Base-by-base conservation (phyloP, 2,797 vertebrate species). In the Galago senegalensis region DNA sequence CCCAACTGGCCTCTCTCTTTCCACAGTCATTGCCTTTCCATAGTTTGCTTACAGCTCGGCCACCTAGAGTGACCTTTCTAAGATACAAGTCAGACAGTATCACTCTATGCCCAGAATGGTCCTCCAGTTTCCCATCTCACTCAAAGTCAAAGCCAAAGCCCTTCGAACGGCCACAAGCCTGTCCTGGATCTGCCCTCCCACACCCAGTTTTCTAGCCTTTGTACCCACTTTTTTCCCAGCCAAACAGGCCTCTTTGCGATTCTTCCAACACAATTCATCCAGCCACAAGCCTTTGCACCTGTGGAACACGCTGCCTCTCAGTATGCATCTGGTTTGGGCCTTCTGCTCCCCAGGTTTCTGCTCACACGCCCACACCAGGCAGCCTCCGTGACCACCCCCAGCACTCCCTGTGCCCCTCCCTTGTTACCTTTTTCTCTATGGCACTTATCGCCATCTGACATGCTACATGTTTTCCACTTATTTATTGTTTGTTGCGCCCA, bases 401-500 rank as follows among this genome's bases (percentile, higher is more conserved):
- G 10, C 2, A 40, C 5, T 27, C 4, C 56, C 84, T 46, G 34
- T 37, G n/a, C 12, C 18, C 31, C 56, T 34, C 69, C 46, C 29
- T n/a, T 93, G 80, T 21, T 56, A 2, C 37, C 23, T 34, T 65
- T 80, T 89, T n/a, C 75, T 82, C 60, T 16, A 17, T 2, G 27
- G n/a, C 61, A 85, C 34, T 60, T 61, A 43, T 0, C 1, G 8
- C 37, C 37, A 43, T 37, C 2, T 16, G 63, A 53, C 21, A 56
- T 56, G 13, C 23, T 27, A 46, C 1, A 7, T 72, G 17, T n/a
- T 80, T 73, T 79, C 43, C 12, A 14, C 43, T 80, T 67, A 18
- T 49, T 56, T 85, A 63, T 31, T 79, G 34, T 63, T 94, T 94
- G 27, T 86, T 90, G 92, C 79, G 9, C 25, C 37, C 60, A 92